Base-by-base conservation (phyloP, 2,888 invertebrate species). In the Dasysyrphus albostriatus region DNA sequence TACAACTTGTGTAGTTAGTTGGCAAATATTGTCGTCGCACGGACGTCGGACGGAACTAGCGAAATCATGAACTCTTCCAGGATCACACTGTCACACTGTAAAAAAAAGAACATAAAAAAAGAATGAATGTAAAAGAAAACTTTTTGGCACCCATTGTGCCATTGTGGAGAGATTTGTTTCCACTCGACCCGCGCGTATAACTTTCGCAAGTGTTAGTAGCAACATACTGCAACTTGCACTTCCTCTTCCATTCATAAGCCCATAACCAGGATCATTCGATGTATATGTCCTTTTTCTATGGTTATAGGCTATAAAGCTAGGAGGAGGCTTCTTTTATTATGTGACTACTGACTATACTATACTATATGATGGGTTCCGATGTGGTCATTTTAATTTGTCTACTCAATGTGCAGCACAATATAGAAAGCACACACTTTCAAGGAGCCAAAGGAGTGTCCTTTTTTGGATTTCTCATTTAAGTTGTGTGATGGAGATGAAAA, bases 301-400 rank as follows among this genome's bases (percentile, higher is more conserved):
- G 12, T 34, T 19, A 19, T n/a, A 49, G 19, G 14, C 49, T 37
- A 34, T 37, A 63, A 44, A 10, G 29, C 14, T 54, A 54, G 29
- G 54, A 47, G 69, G 82, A 82, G 69, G 72, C 69, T 59, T 81
- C 70, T 54, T 84, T 81, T 84, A 87, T 87, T 87, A 82, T 87
- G 82, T 74, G 76, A 78, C 58, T 34, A 61, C 19, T 61, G 24
- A 29, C 61, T 78, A 34, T 32, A 0, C 6, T 9, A 1, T 37
- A 10, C 2, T 80, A 47, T 47, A 67, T 47, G 87, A 75, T 78
- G 78, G 83, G 72, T 87, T 79, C 82, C 83, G 75, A 78, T 87
- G 87, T 83, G 87, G 87, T 87, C 87, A 87, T 83, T 87, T 87
- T 87, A 87, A 87, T 87, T 87, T 87, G 87, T 87, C 87, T 87